Evolutionary conservation across 2,888 invertebrate species (phyloP), one percentile per base, ranked within the genome.

Genomic region (Antheraea assamensis): DNA sequence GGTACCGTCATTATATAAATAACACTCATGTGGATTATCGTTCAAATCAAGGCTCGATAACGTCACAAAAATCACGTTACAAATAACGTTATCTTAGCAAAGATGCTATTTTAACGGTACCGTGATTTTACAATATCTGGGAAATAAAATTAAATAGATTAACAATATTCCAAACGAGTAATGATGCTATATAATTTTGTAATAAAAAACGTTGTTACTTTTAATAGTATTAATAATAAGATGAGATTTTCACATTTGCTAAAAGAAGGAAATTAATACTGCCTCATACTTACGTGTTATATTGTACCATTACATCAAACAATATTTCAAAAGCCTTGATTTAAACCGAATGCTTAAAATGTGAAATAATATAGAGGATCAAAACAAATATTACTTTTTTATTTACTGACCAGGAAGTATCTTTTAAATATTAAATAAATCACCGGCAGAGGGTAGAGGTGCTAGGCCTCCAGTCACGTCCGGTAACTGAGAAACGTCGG

Each of bases 381-480:
- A 17, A 61, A 61, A 61, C 61, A 61, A 27, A 3, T 27, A 30
- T 15, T 61, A 0, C 5, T 24, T 61, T 30, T 64, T 13, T 30
- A 30, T 70, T 70, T 73, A 8, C 8, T 42, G 70, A 13, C 42
- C 35, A 58, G 21, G 31, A 7, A 72, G 68, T 68, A 58, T n/a
- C 10, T 71, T 76, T 92, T 87, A 97, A 89, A 91, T 78, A 78
- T 96, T 98, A 92, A 99, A 99, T 64, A 99, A 96, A 92, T 99
- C 99, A 2, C 99, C 99, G 58, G 99, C 99, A 5, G 99, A 98
- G 58, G 99, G 99, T 78, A 99, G 93, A 0, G 99, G 99, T 52
- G 98, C 98, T 61, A 99, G 92, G 15, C 98, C 98, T 30, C 98
- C 98, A 0, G 98, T 98, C 1, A 99, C 98, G 85, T 98, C 98